Base-by-base conservation (phyloP, 2,113 vertebrate genomes). In the Malurus melanocephalus region DNA sequence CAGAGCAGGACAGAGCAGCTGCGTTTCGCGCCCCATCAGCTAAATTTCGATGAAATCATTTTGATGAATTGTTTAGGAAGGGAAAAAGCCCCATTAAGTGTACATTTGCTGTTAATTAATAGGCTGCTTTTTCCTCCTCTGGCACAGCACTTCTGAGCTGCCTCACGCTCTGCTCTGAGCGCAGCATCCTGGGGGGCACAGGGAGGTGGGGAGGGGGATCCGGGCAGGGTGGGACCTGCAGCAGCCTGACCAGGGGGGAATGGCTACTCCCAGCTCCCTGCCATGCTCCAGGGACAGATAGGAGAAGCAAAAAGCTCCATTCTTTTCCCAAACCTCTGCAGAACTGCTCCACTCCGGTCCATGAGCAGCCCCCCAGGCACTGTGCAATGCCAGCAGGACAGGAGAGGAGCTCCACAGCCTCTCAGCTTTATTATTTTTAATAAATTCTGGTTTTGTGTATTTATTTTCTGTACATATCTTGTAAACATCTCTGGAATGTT, bases 81-180 rank as follows among this genome's bases (percentile, higher is more conserved):
- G 80, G 77, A 84, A 93, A 85, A 88, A 90, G 80, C 76, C 88
- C 91, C 81, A 90, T 94, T 96, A 94, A 84, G 81, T 85, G 73
- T 94, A 89, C 94, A 93, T 92, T 96, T 92, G 94, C 94, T 93
- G 91, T 92, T 95, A 95, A 95, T 95, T 96, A 96, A 96, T 94
- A 85, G 95, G 75, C 94, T 94, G 83, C 8, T 45, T 92, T 80
- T 68, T 51, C 45, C 79, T 84, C 51, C 80, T 68, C 83, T 74
- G 12, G 48, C 79, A 59, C 52, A 73, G 93, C 85, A 35, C 38
- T 92, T 92, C 83, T 6, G 40, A 72, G 48, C 69, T n/a, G 64
- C 61, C 73, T 35, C 69, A 22, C 0, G 2, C 67, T 64, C 56
- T 0, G 12, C 61, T 73, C 51, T 35, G 86, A 71, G 87, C 2